A percentile compares a stretch with the other conserved stretches of the same genome.
Evolutionary conservation across 1,140 invertebrate species (phyloP).

Genomic region (Megalopta genalis): DNA sequence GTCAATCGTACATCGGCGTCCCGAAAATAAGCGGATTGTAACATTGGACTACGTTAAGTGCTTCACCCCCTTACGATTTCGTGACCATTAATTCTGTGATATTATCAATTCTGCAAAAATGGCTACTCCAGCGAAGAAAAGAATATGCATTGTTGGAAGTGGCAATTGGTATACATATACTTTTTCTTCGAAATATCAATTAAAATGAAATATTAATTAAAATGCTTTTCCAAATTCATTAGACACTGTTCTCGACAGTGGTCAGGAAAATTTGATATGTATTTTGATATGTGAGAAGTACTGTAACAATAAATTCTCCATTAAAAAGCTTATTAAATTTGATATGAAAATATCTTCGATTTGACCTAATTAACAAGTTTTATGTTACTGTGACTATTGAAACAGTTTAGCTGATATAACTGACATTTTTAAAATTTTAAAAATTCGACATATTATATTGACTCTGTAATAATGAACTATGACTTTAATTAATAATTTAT

Average conservation of each 20-base stretch:
- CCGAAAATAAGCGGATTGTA: constrained; percentile 42
- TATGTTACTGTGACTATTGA: too few relatives aligned
- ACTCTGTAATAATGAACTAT: too few relatives aligned
- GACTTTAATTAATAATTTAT: too few relatives aligned
- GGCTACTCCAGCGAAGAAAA: constrained; percentile 74
- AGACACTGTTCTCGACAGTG: background rate
- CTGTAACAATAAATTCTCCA: background rate
- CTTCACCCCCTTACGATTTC: too few relatives aligned
- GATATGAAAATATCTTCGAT: too few relatives aligned
- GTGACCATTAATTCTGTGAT: constrained; percentile 3
- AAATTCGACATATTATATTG: too few relatives aligned
- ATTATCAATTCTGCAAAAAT: constrained; percentile 15
- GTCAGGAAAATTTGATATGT: background rate
- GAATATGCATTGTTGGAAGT: constrained; percentile 85
- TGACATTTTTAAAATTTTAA: too few relatives aligned
- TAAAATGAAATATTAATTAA: background rate
- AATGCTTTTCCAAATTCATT: background rate
- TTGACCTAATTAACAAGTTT: too few relatives aligned
- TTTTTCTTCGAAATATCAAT: background rate
- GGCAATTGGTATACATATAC: constrained; percentile 84
- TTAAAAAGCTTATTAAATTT: too few relatives aligned
- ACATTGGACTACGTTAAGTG: background rate
- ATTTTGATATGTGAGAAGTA: background rate
- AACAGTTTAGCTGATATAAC: too few relatives aligned
- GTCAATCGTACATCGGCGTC: constrained; percentile 36